These are phyloP conservation scores for Pangasius sanitwongsei DNA, from an alignment of 2,797 vertebrate species.

Conservation along the genomic window DNA sequence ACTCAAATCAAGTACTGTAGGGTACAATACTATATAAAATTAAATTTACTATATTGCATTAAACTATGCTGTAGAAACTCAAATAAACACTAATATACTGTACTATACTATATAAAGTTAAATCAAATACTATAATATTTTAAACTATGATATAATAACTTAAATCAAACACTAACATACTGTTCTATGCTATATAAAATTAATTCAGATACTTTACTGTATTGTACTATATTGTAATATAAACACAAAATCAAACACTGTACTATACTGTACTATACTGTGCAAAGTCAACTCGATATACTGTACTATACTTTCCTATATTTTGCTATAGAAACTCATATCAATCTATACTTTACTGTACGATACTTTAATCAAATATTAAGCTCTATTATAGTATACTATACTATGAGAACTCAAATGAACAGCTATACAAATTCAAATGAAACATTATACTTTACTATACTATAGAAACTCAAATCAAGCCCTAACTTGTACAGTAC, in stretches of 20 bases:
- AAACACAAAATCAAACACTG: not conserved
- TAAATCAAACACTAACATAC: not conserved
- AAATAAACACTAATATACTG: not conserved
- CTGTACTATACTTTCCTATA: not conserved
- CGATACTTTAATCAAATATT: not conserved
- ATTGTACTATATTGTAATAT: too few relatives aligned
- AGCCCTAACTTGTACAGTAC: not conserved
- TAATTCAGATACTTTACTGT: too few relatives aligned
- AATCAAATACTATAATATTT: not conserved
- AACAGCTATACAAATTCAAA: not conserved
- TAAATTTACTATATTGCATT: not conserved
- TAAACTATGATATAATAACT: not conserved
- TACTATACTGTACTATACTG: too few relatives aligned
- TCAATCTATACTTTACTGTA: not conserved
- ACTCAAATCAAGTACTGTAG: not conserved
- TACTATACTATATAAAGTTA: not conserved
- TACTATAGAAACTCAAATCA: not conserved
- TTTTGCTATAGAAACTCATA: not conserved
- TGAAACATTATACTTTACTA: not conserved
- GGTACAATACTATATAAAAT: not conserved
- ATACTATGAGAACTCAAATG: not conserved
- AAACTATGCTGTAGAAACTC: not conserved
- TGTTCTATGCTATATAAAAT: too few relatives aligned
- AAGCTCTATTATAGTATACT: too few relatives aligned
- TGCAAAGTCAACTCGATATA: not conserved